These are phyloP conservation scores for Lepus americanus DNA, from an alignment of 2,113 vertebrate genomes.

Conservation along the genomic window DNA sequence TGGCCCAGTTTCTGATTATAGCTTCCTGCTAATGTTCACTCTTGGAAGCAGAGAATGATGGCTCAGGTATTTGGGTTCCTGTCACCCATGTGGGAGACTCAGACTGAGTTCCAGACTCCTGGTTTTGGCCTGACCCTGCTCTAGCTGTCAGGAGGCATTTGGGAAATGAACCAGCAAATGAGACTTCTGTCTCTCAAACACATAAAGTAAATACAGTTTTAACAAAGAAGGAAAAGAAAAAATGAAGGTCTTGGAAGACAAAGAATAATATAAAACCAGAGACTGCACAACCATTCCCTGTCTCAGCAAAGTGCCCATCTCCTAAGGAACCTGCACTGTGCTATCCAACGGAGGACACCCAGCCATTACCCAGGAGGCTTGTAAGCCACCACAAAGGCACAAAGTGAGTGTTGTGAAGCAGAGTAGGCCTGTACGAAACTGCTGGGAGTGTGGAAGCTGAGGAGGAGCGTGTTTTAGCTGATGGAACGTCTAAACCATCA, in stretches of 20 bases:
- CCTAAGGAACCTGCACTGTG: background rate
- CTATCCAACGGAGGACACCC: background rate
- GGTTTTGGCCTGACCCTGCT: too few species aligned
- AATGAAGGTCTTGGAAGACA: background rate
- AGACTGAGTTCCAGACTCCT: too few species aligned
- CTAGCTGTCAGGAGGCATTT: too few species aligned
- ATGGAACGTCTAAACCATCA: background rate
- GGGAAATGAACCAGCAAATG: too few species aligned
- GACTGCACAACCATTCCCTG: rapidly evolving
- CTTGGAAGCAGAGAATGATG: too few species aligned
- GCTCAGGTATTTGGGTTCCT: too few species aligned
- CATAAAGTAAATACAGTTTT: too few species aligned
- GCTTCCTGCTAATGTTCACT: too few species aligned
- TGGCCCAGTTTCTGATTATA: too few species aligned
- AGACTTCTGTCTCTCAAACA: too few species aligned
- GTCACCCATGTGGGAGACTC: too few species aligned
- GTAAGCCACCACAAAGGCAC: background rate
- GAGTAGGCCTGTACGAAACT: background rate
- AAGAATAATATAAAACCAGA: background rate
- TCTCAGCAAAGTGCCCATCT: background rate
- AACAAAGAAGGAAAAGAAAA: background rate
- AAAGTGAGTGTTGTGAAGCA: background rate
- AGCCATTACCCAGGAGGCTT: background rate
- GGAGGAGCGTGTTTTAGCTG: background rate
- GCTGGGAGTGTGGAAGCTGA: background rate